Evolutionary conservation across 1,140 invertebrate species (phyloP), one percentile per base, ranked within the genome.

Genomic region (Dolichoris vasculosae): DNA sequence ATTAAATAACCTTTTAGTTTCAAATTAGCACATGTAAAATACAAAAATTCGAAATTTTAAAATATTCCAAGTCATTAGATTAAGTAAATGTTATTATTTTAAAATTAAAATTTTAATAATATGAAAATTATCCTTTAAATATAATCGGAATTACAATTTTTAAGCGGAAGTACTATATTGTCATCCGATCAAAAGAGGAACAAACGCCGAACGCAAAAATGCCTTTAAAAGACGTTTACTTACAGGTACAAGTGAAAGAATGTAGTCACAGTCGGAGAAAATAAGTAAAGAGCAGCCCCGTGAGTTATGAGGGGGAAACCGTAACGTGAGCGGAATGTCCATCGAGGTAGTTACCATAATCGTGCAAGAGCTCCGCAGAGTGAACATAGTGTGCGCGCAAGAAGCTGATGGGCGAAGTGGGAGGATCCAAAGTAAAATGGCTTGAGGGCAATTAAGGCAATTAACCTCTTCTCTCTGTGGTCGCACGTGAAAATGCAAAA

Each of bases 401-500:
- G 48, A 51, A 17, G 2, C 15, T 38, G 35, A 77, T 46, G 46
- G 75, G n/a, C 7, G 26, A 64, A 30, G 63, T 3, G 26, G 2
- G 63, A 30, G 17, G 35, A 35, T 32, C 2, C 3, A 6, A 40
- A 20, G 8, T 64, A 82, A 32, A 38, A 80, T 32, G 69, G 35
- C 43, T 11, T n/a, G 59, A 59, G 30, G 76, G 40, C 86, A 87
- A 87, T 87, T 87, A 88, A 59, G 48, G 64, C 77, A 87, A 88
- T 87, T 87, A 87, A 84, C 82, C 69, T 59, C 77, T 64, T 17
- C 32, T 63, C 71, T 85, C 46, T 32, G n/a, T 2, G 51, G 6
- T 46, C 55, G 59, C 73, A 26, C 15, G 77, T 83, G 87, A 87
- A 87, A 89, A 88, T 86, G 80, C 79, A 55, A 89, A 90, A 89